Percentiles rank a stretch among this genome's conserved stretches.
Evolutionary conservation across 2,888 invertebrate genomes (phyloP).

Genomic region (Hirudinaria manillensis): DNA sequence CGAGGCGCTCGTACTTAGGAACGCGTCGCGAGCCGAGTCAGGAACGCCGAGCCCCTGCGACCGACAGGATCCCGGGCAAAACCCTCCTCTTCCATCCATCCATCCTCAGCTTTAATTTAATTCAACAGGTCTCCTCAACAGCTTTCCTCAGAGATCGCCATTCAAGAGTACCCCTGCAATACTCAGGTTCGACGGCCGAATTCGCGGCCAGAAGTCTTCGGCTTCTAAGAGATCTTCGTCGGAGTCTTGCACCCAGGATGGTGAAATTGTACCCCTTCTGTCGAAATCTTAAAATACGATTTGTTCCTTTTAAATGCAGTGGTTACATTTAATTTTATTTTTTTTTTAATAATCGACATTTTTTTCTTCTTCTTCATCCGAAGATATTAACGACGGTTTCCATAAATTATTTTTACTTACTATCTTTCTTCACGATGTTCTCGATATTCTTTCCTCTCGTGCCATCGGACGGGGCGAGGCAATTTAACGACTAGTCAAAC

Average conservation of each 20-base stretch:
- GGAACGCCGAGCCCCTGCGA: too few species aligned
- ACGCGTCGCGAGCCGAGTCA: too few species aligned
- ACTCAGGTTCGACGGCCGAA: slow-evolving; percentile 17
- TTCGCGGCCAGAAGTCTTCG: background rate
- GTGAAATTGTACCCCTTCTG: slow-evolving; percentile 21
- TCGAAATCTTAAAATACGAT: slow-evolving; percentile 16
- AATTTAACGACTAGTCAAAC: too few species aligned
- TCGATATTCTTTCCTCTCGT: background rate
- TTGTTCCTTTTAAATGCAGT: background rate
- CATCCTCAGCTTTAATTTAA: background rate
- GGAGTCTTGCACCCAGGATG: background rate
- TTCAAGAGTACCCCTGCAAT: slow-evolving; percentile 28
- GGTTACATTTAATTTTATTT: background rate
- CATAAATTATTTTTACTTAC: background rate
- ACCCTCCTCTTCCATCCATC: background rate
- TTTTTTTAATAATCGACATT: background rate
- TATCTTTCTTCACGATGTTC: slow-evolving; percentile 3
- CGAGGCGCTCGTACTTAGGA: too few species aligned
- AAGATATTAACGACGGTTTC: background rate
- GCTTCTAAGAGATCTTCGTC: background rate
- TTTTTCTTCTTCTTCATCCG: background rate
- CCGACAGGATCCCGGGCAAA: background rate
- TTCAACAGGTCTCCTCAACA: slow-evolving; percentile 23
- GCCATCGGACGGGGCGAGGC: too few species aligned
- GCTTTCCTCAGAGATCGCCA: slow-evolving; percentile 21